Evolutionary conservation across 2,888 invertebrate genomes (phyloP).

Genomic region (Thecophora atra): DNA sequence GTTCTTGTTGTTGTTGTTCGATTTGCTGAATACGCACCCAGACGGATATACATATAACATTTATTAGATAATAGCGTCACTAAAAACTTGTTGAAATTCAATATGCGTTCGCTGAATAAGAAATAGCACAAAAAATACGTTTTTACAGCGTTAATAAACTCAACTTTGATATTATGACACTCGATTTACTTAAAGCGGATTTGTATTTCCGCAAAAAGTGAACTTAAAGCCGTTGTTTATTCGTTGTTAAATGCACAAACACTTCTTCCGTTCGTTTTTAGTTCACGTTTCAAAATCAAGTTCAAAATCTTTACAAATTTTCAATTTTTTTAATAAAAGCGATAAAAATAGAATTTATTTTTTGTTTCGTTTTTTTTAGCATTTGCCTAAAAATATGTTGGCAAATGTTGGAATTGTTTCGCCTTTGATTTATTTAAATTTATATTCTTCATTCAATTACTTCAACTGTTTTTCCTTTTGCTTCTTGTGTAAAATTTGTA

Average conservation of each 20-base stretch:
- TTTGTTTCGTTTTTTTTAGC: no score
- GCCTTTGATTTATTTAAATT: not conserved
- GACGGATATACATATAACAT: constrained; percentile 49
- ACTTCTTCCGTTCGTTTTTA: no score
- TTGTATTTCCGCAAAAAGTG: not conserved
- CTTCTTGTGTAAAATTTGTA: constrained; percentile 22
- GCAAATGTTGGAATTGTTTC: no score
- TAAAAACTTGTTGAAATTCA: constrained; percentile 19
- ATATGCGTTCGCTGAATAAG: not conserved
- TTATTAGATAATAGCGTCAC: constrained; percentile 52
- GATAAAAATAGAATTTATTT: not conserved
- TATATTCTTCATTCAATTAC: constrained; percentile 8
- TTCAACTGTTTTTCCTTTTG: constrained; percentile 35
- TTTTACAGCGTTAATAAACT: not conserved
- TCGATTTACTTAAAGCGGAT: not conserved
- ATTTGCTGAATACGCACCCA: constrained; percentile 52
- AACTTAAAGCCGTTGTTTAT: not conserved
- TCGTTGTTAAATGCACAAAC: not conserved
- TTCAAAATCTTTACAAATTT: no score
- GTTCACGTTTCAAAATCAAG: no score
- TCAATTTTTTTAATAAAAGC: not conserved
- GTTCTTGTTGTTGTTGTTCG: constrained; percentile 20
- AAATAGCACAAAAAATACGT: not conserved
- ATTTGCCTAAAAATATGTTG: no score
- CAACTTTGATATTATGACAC: not conserved